Evolutionary conservation across 2,888 invertebrate genomes (phyloP).

Genomic region (Hofmannophila pseudospretella): DNA sequence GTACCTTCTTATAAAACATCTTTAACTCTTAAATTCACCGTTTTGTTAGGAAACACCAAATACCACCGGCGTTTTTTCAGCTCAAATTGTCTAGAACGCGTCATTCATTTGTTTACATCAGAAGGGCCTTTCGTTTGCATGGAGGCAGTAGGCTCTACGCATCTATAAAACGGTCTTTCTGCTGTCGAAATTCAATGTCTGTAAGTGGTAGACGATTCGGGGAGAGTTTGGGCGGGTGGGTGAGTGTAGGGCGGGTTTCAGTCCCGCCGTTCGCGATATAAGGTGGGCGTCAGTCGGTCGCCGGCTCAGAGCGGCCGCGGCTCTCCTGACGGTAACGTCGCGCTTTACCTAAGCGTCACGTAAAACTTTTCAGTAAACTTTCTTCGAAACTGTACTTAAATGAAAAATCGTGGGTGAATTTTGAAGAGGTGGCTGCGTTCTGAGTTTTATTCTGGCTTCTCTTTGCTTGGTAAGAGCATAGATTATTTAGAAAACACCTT

Average conservation of each 20-base stretch:
- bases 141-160: slow-evolving; percentile 2
- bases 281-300: slow-evolving; percentile 42
- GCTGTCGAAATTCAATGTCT: slow-evolving; percentile 19
- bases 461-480: not conserved
- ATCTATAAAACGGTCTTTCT: slow-evolving; percentile 21
- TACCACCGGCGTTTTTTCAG: slow-evolving; percentile 3
- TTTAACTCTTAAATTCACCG: no score
- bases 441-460: not conserved
- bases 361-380: slow-evolving; percentile 41
- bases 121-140: slow-evolving; percentile 7
- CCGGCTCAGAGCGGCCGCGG: slow-evolving; percentile 51
- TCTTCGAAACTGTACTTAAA: slow-evolving; percentile 15
- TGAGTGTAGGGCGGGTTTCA: slow-evolving; percentile 16
- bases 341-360: slow-evolving; percentile 31
- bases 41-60: no score
- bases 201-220: slow-evolving; percentile 17
- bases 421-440: not conserved
- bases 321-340: slow-evolving; percentile 41
- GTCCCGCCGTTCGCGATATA: slow-evolving; percentile 44
- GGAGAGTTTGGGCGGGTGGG: slow-evolving; percentile 8
- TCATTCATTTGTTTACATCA: slow-evolving; percentile 20
- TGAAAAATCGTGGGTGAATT: not conserved
- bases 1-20: no score
- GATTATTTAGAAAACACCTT: not conserved
- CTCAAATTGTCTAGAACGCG: slow-evolving; percentile 14